phyloP scores from a whole-genome alignment of 2,113 vertebrate species.

The Aldabrachelys gigantea region DNA sequence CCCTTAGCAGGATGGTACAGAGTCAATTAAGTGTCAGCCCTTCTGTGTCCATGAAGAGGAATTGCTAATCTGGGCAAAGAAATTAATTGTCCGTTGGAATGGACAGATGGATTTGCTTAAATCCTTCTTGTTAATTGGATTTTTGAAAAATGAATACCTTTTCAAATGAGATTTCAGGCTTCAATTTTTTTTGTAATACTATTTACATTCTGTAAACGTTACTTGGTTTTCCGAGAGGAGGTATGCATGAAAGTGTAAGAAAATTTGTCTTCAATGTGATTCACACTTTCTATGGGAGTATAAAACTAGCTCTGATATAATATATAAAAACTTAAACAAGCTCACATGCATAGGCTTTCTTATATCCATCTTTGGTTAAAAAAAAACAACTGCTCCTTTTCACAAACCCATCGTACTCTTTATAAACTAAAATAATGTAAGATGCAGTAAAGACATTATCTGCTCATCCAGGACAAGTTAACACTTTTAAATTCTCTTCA shows the following conservation, averaged over 20 bases:
- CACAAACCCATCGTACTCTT: neutral
- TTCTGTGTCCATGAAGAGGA: slow-evolving; percentile 46
- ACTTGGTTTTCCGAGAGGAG: neutral
- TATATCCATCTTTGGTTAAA: neutral
- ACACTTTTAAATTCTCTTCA: neutral
- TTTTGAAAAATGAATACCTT: slow-evolving; percentile 54
- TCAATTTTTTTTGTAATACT: slow-evolving; percentile 38
- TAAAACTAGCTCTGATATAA: neutral
- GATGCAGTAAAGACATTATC: neutral
- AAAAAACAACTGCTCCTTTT: slow-evolving; percentile 25
- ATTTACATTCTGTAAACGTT: neutral
- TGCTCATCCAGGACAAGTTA: neutral
- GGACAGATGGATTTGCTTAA: slow-evolving; percentile 67
- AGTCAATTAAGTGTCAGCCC: slow-evolving; percentile 55
- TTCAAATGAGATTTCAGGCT: slow-evolving; percentile 52
- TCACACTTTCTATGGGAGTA: neutral
- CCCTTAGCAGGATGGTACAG: slow-evolving; percentile 49
- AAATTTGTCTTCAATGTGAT: neutral
- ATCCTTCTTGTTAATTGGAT: slow-evolving; percentile 60
- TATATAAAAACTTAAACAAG: neutral
- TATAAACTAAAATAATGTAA: slow-evolving; percentile 8
- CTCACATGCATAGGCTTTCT: neutral
- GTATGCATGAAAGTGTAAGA: neutral
- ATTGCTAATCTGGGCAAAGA: slow-evolving; percentile 44
- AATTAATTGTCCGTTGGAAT: slow-evolving; percentile 66